phyloP scores from a whole-genome alignment of 2,797 vertebrate species.

The Uromys caudimaculatus region DNA sequence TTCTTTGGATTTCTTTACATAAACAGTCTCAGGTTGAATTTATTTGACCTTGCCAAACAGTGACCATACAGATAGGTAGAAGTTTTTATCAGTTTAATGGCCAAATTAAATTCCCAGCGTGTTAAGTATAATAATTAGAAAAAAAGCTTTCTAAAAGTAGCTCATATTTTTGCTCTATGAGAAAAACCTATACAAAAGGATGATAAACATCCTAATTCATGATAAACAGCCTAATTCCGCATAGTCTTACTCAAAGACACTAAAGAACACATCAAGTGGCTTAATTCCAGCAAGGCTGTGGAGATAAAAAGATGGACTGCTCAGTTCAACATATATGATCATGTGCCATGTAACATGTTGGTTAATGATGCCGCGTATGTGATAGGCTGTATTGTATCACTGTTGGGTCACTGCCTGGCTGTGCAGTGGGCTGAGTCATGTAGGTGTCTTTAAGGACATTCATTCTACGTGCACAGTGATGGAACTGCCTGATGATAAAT shows the following conservation, averaged over 20 bases:
- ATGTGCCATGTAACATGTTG: too few relatives aligned
- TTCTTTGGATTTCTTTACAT: not conserved
- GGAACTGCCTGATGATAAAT: not conserved
- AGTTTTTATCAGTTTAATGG: not conserved
- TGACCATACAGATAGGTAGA: not conserved
- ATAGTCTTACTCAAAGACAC: constrained; percentile 48
- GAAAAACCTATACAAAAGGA: not conserved
- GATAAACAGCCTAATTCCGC: not conserved
- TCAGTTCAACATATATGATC: not conserved
- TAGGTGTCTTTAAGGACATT: not conserved
- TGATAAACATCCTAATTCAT: not conserved
- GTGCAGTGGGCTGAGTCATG: not conserved
- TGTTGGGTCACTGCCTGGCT: not conserved
- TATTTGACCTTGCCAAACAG: constrained; percentile 2
- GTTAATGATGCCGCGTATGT: not conserved
- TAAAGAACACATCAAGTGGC: constrained; percentile 33
- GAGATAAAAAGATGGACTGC: not conserved
- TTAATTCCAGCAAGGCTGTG: not conserved
- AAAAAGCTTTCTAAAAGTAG: constrained; percentile 54
- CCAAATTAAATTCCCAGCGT: not conserved
- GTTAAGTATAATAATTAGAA: constrained; percentile 41
- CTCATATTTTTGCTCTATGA: not conserved
- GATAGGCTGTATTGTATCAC: not conserved
- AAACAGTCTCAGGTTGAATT: not conserved
- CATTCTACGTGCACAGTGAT: not conserved